These are phyloP conservation scores for Pithys albifrons DNA, from an alignment of 2,113 vertebrate species.

Conservation along the genomic window DNA sequence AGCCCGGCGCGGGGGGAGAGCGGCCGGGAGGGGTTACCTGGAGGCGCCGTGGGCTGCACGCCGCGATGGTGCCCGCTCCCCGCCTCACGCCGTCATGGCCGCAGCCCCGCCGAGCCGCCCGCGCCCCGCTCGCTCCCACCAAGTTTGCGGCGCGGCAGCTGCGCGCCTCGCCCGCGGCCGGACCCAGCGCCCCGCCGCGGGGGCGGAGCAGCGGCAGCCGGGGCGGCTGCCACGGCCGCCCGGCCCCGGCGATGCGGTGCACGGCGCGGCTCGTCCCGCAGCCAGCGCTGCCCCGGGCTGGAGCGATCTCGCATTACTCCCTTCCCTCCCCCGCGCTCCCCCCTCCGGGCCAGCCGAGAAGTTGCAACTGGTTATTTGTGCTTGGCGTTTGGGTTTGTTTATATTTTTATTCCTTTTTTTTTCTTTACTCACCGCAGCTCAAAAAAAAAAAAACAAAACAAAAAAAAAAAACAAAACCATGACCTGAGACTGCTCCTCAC, in stretches of 20 bases:
- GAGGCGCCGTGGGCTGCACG: neutral
- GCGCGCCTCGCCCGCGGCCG: too few relatives aligned
- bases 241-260: neutral
- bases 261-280: neutral
- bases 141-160: too few relatives aligned
- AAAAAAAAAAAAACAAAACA: neutral
- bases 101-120: too few relatives aligned
- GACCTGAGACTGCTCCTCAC: neutral
- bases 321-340: neutral
- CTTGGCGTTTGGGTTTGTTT: neutral
- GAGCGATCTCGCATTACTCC: neutral
- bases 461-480: neutral
- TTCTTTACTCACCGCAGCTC: neutral
- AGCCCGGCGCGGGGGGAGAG: neutral
- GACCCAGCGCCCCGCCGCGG: too few relatives aligned
- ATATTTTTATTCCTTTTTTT: neutral
- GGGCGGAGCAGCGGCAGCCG: too few relatives aligned
- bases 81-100: too few relatives aligned
- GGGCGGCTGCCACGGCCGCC: too few relatives aligned
- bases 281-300: neutral
- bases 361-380: neutral
- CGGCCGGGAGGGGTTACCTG: neutral
- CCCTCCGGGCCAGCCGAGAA: conserved; percentile 20
- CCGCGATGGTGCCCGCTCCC: too few relatives aligned
- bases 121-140: too few relatives aligned